Conservation (phyloP, 2,113 vertebrate species). For the Grallaria varia region DNA sequence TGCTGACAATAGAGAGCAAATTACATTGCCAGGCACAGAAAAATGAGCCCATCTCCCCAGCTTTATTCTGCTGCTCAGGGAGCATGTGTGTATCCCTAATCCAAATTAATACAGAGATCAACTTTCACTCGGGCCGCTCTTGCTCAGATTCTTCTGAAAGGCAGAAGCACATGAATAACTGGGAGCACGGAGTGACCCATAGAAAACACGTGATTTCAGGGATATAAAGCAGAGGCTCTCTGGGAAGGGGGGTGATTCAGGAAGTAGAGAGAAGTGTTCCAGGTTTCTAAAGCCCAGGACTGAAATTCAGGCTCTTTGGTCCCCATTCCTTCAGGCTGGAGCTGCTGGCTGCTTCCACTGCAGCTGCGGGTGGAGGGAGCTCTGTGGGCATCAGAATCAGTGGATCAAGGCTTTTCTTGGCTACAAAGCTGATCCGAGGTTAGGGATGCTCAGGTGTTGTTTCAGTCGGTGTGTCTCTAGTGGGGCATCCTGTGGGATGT, state of each 20-base stretch:
- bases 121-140: conserved; percentile 25
- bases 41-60: conserved; percentile 43
- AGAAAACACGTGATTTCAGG: background rate
- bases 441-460: accelerated
- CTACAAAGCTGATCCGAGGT: background rate
- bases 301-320: background rate
- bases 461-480: background rate
- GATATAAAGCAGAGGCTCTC: background rate
- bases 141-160: conserved; percentile 19
- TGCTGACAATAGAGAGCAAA: conserved; percentile 59
- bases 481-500: accelerated
- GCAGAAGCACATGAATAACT: background rate
- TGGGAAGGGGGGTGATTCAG: background rate
- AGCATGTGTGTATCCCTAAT: conserved; percentile 2
- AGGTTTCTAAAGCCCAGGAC: background rate
- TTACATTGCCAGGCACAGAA: conserved; percentile 42
- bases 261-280: background rate
- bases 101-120: conserved; percentile 52
- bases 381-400: background rate
- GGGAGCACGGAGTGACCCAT: background rate
- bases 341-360: background rate
- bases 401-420: accelerated
- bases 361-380: background rate
- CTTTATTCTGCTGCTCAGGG: conserved; percentile 52
- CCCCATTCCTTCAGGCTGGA: background rate